Base-by-base conservation (phyloP, 2,888 invertebrate species). In the Nemapogon koenigi region DNA sequence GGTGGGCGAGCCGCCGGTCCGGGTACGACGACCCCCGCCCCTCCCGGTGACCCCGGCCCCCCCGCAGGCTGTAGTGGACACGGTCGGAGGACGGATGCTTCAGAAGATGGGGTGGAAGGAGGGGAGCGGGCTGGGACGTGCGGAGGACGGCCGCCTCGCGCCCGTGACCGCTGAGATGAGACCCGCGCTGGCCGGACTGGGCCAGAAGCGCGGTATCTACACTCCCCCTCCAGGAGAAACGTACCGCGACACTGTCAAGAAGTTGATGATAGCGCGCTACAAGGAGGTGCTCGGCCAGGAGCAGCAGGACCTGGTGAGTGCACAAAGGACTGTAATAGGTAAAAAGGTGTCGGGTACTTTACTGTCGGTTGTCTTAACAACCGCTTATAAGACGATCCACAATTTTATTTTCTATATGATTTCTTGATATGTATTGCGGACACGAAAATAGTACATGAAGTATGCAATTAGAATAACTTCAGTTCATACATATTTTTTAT, bases 31-130 rank as follows among this genome's bases (percentile, higher is more conserved):
- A 53, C 46, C 52, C 40, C 81, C 31, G 13, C 62, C 81, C 2
- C 69, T 83, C 1, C 66, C 81, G 37, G 84, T 83, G 1, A 84
- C 88, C 1, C 81, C 83, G 41, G 82, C 66, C 0, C 71, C 75
- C 0, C 86, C 62, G 82, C 91, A 42, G 83, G 95, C 53, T 81
- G 92, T 49, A 1, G 87, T 91, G 0, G 94, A 92, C 49, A 97
- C 97, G 51, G 92, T 97, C 41, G 99, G 98, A 4, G 97, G 91
- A 59, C 90, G 94, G 58, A 81, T 99, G 64, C 66, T 99, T 45
- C 96, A 98, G 67, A 96, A 95, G 71, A 99, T 99, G 99, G 99
- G 99, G 3, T 99, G 99, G 99, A 90, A 90, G 4, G 95, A 95
- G 60, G 99, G 99, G 0, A 89, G 93, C 76, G 99, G 99, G 0